phyloP scores from a whole-genome alignment of 2,888 invertebrate genomes.

The Stenodema calcarata region DNA sequence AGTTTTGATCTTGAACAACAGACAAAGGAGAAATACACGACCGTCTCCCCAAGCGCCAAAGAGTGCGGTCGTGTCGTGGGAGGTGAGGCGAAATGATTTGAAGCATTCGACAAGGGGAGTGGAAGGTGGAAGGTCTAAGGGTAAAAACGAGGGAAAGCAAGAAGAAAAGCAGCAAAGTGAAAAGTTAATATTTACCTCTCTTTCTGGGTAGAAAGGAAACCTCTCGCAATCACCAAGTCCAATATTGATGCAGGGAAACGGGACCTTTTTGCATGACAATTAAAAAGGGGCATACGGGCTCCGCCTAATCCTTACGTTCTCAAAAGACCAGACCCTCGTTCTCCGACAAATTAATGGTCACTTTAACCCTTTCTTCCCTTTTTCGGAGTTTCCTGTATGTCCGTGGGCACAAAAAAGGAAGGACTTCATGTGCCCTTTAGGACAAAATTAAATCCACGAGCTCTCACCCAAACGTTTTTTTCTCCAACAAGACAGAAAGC shows the following conservation, averaged over 20 bases:
- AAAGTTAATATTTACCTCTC: slow-evolving; percentile 52
- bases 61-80: not conserved
- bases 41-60: not conserved
- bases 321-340: slow-evolving; percentile 1
- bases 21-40: not conserved
- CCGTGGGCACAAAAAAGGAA: not conserved
- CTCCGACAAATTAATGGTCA: slow-evolving; percentile 4
- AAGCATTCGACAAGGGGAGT: not conserved
- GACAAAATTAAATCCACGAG: no score
- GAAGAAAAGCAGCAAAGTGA: slow-evolving; percentile 32
- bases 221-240: slow-evolving; percentile 52
- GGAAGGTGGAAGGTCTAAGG: not conserved
- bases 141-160: not conserved
- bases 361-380: slow-evolving; percentile 17
- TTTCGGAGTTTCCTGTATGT: not conserved
- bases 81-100: not conserved
- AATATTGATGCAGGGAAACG: slow-evolving; percentile 53
- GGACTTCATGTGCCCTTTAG: not conserved
- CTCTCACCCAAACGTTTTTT: no score
- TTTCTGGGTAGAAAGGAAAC: slow-evolving; percentile 27
- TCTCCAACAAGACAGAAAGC: no score
- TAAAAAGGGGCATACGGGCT: slow-evolving; percentile 55
- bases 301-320: slow-evolving; percentile 4
- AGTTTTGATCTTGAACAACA: not conserved
- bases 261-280: slow-evolving; percentile 55